Base-by-base conservation (phyloP, 2,888 invertebrate species). In the Stegana nigrithorax region DNA sequence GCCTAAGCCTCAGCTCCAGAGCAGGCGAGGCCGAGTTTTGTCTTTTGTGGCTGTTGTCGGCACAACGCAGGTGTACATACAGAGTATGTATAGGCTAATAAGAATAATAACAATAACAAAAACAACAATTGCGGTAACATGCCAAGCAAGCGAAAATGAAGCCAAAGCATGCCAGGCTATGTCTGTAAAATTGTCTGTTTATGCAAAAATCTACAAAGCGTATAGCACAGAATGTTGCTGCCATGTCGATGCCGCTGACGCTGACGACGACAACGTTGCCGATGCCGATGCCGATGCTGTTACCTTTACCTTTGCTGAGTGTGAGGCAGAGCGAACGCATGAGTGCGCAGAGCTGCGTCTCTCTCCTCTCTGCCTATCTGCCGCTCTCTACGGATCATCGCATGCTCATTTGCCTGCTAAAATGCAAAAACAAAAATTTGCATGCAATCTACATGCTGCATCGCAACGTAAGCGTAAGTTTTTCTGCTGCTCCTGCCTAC, bases 361-460 rank as follows among this genome's bases (percentile, higher is more conserved):
- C n/a, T n/a, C n/a, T n/a, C n/a, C n/a, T n/a, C n/a, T n/a, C n/a
- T 50, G 50, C n/a, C 50, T 50, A 39, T 39, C n/a, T 39, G 39
- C 72, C 14, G 39, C 17, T 39, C 3, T n/a, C 39, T 39, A 5
- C 14, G 17, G 39, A 39, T 39, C n/a, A n/a, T n/a, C n/a, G n/a
- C n/a, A n/a, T n/a, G n/a, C n/a, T n/a, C n/a, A n/a, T n/a, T n/a
- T 39, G 25, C 8, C 45, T 23, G 12, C 25, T n/a, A 47, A 25
- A 14, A 23, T 23, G 25, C 6, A 23, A 47, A 47, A 47, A 47
- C 4, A 57, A 65, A 67, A 66, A 68, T 67, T 70, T 70, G 66
- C 73, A 72, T 70, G 72, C 70, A 70, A 65, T 63, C 59, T 21
- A 25, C 19, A 39, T 12, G 4, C 25, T 27, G 45, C 36, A 55